Evolutionary conservation across 2,888 invertebrate genomes (phyloP), one percentile per base, ranked within the genome.

Genomic region (Chorisops tibialis): DNA sequence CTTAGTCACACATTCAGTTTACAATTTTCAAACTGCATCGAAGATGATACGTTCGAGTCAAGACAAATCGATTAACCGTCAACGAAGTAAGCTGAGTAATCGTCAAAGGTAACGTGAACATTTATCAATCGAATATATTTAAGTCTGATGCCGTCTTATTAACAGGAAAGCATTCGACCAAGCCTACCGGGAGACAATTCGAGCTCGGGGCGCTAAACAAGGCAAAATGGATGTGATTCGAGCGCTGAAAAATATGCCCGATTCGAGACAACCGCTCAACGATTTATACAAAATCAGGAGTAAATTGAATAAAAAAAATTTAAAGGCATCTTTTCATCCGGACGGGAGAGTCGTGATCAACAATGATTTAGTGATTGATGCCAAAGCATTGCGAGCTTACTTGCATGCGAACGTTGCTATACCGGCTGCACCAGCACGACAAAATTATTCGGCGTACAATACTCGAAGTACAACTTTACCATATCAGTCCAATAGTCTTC

Each of bases 171-270:
- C 71, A 62, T 77, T 76, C 43, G 73, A 75, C 47, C 75, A 73
- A 66, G 63, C 74, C 59, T 65, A 69, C 1, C 74, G 69, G 62
- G 74, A 75, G 67, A 74, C 74, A 1, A 48, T 71, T 0, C 74
- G 74, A 3, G 67, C 71, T 1, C 63, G 65, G 1, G 77, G 74
- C 12, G 62, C 54, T 1, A 54, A 64, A 0, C 65, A 60, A 12
- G 75, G 73, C 9, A 73, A 70, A 65, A 65, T 69, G 6, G 75
- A 75, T 66, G 68, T 76, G 1, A 73, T 77, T 58, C 75, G 77
- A 3, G 69, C 69, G 38, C 69, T 72, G 3, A 74, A 73, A 59
- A 74, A 73, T 59, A 71, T 75, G 61, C 75, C 75, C 1, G 70
- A 71, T 9, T 39, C 41, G 16, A 70, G 70, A 2, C 72, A 74